phyloP scores from a whole-genome alignment of 1,140 invertebrate genomes.

The Drosophila sucinea region DNA sequence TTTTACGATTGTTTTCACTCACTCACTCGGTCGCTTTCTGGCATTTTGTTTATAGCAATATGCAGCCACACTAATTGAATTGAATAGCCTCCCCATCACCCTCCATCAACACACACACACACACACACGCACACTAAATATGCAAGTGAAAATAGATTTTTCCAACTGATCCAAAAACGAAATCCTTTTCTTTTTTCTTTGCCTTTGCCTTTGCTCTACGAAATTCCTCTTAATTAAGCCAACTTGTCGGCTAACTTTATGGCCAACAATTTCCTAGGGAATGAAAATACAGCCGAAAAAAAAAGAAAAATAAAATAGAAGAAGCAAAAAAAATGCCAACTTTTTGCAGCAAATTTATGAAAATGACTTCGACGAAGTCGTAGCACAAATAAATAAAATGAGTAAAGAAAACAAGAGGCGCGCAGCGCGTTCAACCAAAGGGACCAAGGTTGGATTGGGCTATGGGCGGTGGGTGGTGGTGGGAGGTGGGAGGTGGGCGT shows the following conservation, averaged over 20 bases:
- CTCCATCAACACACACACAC: not conserved
- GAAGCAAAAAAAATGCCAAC: constrained; percentile 33
- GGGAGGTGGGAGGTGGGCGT: no score
- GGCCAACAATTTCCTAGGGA: constrained; percentile 48
- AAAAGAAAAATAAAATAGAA: constrained; percentile 32
- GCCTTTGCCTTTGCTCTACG: not conserved
- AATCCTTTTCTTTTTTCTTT: not conserved
- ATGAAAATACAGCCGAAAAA: constrained; percentile 32
- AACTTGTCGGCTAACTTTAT: constrained; percentile 49
- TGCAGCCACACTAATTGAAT: constrained; percentile 10
- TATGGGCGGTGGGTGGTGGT: not conserved
- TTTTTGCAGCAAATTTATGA: constrained; percentile 68
- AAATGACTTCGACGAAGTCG: constrained; percentile 73
- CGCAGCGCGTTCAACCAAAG: constrained; percentile 13
- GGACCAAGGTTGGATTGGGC: not conserved
- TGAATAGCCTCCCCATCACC: not conserved
- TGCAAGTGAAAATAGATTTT: constrained; percentile 1
- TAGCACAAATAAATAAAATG: constrained; percentile 71
- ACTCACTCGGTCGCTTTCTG: not conserved
- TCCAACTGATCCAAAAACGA: constrained; percentile 6
- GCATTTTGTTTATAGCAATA: constrained; percentile 2
- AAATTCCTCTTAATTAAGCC: constrained; percentile 69
- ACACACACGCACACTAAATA: not conserved
- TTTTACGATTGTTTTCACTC: constrained; percentile 8
- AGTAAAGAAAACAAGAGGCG: not conserved